Evolutionary conservation across 1,140 invertebrate genomes (phyloP).

Genomic region (Camponotus pennsylvanicus): DNA sequence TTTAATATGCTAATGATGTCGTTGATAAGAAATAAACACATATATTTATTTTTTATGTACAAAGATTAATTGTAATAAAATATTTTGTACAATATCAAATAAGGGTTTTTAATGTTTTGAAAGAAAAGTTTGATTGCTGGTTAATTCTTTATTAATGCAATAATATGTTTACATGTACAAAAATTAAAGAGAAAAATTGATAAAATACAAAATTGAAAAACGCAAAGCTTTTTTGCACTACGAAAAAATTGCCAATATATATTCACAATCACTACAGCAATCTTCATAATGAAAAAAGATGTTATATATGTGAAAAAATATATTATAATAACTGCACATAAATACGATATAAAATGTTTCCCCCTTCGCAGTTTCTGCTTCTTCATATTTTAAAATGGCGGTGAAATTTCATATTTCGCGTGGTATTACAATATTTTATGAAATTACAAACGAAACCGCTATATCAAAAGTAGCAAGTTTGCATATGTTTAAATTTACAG

Average conservation of each 20-base stretch:
- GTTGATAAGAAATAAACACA: background rate
- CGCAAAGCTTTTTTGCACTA: background rate
- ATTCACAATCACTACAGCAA: conserved; percentile 1
- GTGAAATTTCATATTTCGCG: conserved; percentile 39
- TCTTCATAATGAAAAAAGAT: conserved; percentile 2
- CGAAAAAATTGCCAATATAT: conserved; percentile 12
- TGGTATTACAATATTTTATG: conserved; percentile 45
- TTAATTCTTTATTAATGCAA: background rate
- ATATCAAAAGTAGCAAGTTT: conserved; percentile 34
- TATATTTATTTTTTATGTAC: background rate
- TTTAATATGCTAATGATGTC: background rate
- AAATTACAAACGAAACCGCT: conserved; percentile 26
- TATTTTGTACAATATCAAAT: background rate
- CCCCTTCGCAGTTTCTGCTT: conserved; percentile 23
- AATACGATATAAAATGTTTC: conserved; percentile 34
- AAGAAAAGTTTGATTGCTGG: background rate
- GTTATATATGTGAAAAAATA: conserved; percentile 32
- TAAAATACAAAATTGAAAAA: background rate
- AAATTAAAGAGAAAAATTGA: conserved; percentile 1
- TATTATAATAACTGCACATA: conserved; percentile 14
- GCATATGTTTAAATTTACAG: conserved; percentile 42
- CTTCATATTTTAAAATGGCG: conserved; percentile 48
- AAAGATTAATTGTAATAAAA: background rate
- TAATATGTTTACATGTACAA: background rate
- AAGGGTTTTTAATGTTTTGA: background rate